Evolutionary conservation across 2,113 vertebrate species (phyloP).

Genomic region (Tor tambroides): DNA sequence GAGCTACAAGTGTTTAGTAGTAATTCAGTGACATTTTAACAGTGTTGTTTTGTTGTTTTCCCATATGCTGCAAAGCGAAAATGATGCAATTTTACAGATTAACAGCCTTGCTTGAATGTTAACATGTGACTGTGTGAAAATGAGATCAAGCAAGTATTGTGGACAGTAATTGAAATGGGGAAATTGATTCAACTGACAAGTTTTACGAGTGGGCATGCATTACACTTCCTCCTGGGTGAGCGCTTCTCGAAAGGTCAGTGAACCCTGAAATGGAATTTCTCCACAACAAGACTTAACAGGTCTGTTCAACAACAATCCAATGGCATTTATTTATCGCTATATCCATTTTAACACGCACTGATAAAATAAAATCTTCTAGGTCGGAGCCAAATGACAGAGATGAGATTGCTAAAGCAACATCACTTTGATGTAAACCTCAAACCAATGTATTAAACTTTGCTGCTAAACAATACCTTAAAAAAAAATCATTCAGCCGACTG

Average conservation of each 20-base stretch:
- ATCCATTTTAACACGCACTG: conserved; percentile 1
- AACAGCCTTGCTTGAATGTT: background rate
- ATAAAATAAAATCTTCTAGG: background rate
- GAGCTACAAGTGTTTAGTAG: background rate
- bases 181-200: conserved; percentile 74
- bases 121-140: background rate
- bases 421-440: background rate
- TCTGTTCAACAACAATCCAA: conserved; percentile 63
- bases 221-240: conserved; percentile 66
- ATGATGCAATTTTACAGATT: conserved; percentile 20
- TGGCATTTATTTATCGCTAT: conserved; percentile 43
- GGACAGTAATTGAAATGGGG: conserved; percentile 67
- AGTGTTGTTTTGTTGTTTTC: conserved; percentile 13
- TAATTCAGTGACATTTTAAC: background rate
- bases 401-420: background rate
- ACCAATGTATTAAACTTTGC: background rate
- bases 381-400: background rate
- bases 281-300: conserved; percentile 67
- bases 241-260: conserved; percentile 65
- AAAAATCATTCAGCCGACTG: background rate
- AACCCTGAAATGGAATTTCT: conserved; percentile 78
- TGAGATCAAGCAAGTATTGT: conserved; percentile 2
- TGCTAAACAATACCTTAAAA: background rate
- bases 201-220: conserved; percentile 65
- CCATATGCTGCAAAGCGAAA: background rate